Conservation (phyloP, 53 echinoderm and acorn worm species). For the Patiria pectinifera region DNA sequence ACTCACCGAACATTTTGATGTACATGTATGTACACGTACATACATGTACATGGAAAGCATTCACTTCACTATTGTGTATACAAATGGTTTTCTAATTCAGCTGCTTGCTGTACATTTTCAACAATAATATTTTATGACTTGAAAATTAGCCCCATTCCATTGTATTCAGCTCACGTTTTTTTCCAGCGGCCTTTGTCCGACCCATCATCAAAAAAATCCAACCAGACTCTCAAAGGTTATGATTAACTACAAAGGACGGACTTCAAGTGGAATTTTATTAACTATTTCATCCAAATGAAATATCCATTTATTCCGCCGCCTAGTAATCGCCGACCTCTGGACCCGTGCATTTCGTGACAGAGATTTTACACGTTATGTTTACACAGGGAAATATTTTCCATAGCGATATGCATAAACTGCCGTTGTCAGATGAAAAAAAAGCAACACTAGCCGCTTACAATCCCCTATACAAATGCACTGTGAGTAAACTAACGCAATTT, state of each 20-base stretch:
- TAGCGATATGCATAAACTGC: neutral
- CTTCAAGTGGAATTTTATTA: conserved; percentile 21
- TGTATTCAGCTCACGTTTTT: neutral
- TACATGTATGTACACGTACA: too few species aligned
- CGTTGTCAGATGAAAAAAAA: neutral
- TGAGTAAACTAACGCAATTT: neutral
- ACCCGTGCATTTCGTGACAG: neutral
- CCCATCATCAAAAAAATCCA: neutral
- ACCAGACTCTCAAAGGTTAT: neutral
- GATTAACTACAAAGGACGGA: conserved; percentile 1
- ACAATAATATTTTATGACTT: neutral
- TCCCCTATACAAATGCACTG: neutral
- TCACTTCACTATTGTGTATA: neutral
- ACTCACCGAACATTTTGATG: too few species aligned
- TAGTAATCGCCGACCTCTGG: neutral
- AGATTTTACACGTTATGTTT: neutral
- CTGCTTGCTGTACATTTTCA: neutral
- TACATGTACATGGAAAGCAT: too few species aligned
- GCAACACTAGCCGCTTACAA: neutral
- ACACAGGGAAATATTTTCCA: conserved; percentile 12
- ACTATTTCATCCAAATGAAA: conserved; percentile 29
- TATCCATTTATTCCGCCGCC: conserved; percentile 28
- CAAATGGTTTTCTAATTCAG: neutral
- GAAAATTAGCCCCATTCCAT: neutral
- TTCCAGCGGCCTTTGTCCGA: neutral